Conservation (phyloP, 1,140 invertebrate genomes). For the Drosophila trapezifrons region DNA sequence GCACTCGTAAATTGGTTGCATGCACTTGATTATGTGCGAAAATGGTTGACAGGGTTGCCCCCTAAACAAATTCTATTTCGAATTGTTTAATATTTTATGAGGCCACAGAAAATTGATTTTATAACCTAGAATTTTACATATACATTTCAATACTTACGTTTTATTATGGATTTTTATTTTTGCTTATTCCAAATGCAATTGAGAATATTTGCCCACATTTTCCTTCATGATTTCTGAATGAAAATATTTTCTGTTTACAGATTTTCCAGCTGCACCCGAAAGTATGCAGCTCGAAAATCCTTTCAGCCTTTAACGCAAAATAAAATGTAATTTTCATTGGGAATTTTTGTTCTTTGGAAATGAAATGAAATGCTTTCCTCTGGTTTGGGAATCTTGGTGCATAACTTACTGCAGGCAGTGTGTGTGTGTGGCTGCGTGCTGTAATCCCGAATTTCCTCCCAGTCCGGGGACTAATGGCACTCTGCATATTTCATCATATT, state of each 20-base stretch:
- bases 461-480: slow-evolving; percentile 62
- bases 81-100: slow-evolving; percentile 35
- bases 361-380: slow-evolving; percentile 17
- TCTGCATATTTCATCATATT: slow-evolving; percentile 82
- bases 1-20: slow-evolving; percentile 51
- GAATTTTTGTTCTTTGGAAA: slow-evolving; percentile 4
- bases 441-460: slow-evolving; percentile 37
- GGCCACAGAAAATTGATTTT: slow-evolving; percentile 11
- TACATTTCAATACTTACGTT: not conserved
- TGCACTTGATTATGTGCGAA: slow-evolving; percentile 68
- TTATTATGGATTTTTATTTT: not conserved
- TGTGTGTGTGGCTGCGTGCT: slow-evolving; percentile 22
- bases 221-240: not conserved
- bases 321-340: slow-evolving; percentile 27
- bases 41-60: slow-evolving; percentile 31
- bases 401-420: slow-evolving; percentile 44
- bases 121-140: not conserved
- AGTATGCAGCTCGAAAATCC: slow-evolving; percentile 31
- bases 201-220: not conserved
- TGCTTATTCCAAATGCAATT: not conserved
- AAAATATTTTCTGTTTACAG: slow-evolving; percentile 3
- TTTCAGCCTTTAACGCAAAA: not conserved
- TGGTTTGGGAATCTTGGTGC: slow-evolving; percentile 18
- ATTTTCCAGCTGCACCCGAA: slow-evolving; percentile 29
- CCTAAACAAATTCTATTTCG: slow-evolving; percentile 34